Evolutionary conservation across 2,888 invertebrate genomes (phyloP).

Genomic region (Pristionchus maxplancki): DNA sequence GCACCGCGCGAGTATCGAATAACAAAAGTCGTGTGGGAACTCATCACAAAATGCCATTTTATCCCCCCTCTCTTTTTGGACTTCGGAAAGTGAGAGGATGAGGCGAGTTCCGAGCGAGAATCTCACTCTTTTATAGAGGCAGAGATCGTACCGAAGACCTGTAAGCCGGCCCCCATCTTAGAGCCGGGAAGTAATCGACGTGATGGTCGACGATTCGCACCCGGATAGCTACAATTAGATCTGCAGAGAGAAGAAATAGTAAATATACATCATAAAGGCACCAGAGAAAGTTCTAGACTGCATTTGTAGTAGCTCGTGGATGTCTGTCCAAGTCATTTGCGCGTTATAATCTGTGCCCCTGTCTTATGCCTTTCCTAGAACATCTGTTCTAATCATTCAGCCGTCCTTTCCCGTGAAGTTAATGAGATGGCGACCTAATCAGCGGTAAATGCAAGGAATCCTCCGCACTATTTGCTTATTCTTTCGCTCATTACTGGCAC

Average conservation of each 20-base stretch:
- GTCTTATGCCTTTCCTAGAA: neutral
- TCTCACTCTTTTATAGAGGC: neutral
- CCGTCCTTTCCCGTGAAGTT: neutral
- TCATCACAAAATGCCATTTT: neutral
- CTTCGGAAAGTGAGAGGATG: neutral
- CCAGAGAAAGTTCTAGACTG: no score
- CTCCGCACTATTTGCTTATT: neutral
- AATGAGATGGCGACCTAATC: neutral
- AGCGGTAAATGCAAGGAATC: neutral
- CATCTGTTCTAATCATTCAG: neutral
- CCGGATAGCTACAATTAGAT: neutral
- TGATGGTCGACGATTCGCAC: no score
- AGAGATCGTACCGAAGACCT: neutral
- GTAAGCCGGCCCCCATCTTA: neutral
- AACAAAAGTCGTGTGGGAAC: slow-evolving; percentile 36
- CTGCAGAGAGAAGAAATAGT: no score
- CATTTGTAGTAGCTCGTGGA: no score
- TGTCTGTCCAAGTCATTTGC: no score
- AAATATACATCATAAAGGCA: no score
- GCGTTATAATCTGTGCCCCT: no score
- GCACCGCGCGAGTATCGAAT: slow-evolving; percentile 23
- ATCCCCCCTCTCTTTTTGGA: neutral
- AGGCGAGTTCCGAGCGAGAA: neutral
- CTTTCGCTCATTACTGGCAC: neutral
- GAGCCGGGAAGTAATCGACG: neutral